Evolutionary conservation across 2,113 vertebrate species (phyloP), one percentile per base, ranked within the genome.

Genomic region (Chloebia gouldiae): DNA sequence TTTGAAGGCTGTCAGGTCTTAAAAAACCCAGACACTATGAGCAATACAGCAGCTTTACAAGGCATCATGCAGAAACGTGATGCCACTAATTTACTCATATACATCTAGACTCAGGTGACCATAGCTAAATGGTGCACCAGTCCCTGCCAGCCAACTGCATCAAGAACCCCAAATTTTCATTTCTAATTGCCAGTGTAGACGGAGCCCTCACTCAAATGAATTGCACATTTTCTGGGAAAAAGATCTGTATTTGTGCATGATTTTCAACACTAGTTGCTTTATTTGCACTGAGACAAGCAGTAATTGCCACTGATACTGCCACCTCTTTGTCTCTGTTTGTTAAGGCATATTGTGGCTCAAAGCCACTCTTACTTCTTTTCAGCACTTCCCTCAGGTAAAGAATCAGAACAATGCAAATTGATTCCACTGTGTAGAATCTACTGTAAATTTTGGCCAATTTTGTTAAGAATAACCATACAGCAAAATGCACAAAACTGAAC

Each of bases 111-210:
- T 10, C 33, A 60, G 40, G 13, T 35, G 24, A 59, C 31, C 22
- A n/a, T 0, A 68, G 53, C 47, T 60, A 54, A 75, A 81, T 18
- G 20, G 31, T 45, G 37, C 65, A 69, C 49, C 4, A 45, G 35
- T 10, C 11, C 9, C 59, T 4, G 0, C 5, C 8, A 65, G 56
- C 15, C 44, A 91, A n/a, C 4, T 2, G 0, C 28, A 24, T 3
- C 44, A 68, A 79, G 31, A 68, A 16, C 2, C 25, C 23, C 45
- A 49, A 8, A 72, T 30, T 64, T 56, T 35, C 49, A 72, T 44
- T 94, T 76, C 28, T 68, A 56, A 45, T 13, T 61, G 17, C 7
- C n/a, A 60, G 0, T 7, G 8, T 21, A 88, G 15, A 37, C 18
- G 27, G 16, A 15, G 11, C 23, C 13, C n/a, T 57, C 13, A 12